These are phyloP conservation scores for Ormia ochracea DNA, from an alignment of 2,888 invertebrate genomes.

Conservation along the genomic window DNA sequence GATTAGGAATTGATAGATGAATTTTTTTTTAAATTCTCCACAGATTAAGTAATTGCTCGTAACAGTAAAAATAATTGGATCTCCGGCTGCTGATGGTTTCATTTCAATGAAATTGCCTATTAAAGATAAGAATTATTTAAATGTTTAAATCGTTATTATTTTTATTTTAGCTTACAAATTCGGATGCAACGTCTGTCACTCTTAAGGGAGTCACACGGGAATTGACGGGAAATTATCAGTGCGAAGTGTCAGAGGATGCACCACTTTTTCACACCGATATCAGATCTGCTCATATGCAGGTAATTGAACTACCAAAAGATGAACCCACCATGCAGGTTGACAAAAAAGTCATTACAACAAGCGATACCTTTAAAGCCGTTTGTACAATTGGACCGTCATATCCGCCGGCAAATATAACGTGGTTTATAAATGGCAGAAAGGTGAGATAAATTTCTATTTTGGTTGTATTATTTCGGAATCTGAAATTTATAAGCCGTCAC, in stretches of 20 bases:
- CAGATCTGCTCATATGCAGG: constrained; percentile 78
- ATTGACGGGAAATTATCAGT: constrained; percentile 79
- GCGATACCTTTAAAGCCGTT: constrained; percentile 78
- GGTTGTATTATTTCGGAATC: too few species aligned
- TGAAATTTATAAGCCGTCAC: too few species aligned
- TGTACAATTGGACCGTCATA: constrained; percentile 79
- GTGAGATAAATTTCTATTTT: constrained; percentile 74
- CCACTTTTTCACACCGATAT: constrained; percentile 80
- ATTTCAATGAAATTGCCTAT: too few species aligned
- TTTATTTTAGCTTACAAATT: constrained; percentile 77
- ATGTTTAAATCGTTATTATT: not conserved
- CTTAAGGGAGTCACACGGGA: constrained; percentile 78
- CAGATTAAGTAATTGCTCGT: too few species aligned
- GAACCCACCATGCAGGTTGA: constrained; percentile 79
- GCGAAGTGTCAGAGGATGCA: constrained; percentile 80
- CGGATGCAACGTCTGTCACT: constrained; percentile 79
- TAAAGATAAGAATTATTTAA: not conserved
- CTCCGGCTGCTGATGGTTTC: too few species aligned
- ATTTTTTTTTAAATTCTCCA: too few species aligned
- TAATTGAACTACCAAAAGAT: constrained; percentile 79
- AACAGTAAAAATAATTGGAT: too few species aligned
- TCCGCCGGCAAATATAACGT: constrained; percentile 79
- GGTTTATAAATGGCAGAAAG: constrained; percentile 79
- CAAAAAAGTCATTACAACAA: constrained; percentile 78
- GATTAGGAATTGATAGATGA: too few species aligned